A percentile compares a stretch with the other conserved stretches of the same genome.
Conservation (phyloP, 2,888 invertebrate genomes). For the Theretra japonica region DNA sequence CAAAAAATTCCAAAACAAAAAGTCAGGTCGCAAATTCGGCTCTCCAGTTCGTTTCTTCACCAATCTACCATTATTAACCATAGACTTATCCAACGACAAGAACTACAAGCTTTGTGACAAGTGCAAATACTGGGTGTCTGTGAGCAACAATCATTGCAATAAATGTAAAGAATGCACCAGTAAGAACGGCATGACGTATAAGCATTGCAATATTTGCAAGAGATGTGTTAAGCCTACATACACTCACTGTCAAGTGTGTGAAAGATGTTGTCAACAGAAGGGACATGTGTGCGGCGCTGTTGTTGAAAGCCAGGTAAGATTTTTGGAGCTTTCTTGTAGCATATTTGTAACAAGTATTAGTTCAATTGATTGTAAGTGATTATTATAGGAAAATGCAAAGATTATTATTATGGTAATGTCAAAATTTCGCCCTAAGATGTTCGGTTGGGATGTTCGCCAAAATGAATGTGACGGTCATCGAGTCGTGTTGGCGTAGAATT, state of each 20-base stretch:
- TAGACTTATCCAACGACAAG: conserved; percentile 79
- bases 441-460: too few relatives aligned
- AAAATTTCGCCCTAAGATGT: too few relatives aligned
- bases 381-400: too few relatives aligned
- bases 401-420: too few relatives aligned
- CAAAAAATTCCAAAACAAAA: conserved; percentile 87
- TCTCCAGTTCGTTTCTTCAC: conserved; percentile 96
- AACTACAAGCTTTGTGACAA: conserved; percentile 90
- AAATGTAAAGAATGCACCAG: conserved; percentile 78
- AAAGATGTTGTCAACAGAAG: conserved; percentile 84
- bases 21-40: conserved; percentile 88
- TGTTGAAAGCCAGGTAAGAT: conserved; percentile 72
- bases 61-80: conserved; percentile 86
- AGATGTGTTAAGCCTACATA: conserved; percentile 94
- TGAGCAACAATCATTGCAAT: conserved; percentile 70
- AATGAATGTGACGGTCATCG: too few relatives aligned
- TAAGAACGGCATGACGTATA: conserved; percentile 87
- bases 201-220: conserved; percentile 90
- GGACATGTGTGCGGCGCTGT: conserved; percentile 69
- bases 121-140: conserved; percentile 88
- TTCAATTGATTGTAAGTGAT: too few relatives aligned
- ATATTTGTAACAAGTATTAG: not conserved
- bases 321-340: not conserved
- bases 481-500: too few relatives aligned
- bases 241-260: conserved; percentile 90